Evolutionary conservation across 2,797 vertebrate genomes (phyloP).

Genomic region (Peromyscus nudipes): DNA sequence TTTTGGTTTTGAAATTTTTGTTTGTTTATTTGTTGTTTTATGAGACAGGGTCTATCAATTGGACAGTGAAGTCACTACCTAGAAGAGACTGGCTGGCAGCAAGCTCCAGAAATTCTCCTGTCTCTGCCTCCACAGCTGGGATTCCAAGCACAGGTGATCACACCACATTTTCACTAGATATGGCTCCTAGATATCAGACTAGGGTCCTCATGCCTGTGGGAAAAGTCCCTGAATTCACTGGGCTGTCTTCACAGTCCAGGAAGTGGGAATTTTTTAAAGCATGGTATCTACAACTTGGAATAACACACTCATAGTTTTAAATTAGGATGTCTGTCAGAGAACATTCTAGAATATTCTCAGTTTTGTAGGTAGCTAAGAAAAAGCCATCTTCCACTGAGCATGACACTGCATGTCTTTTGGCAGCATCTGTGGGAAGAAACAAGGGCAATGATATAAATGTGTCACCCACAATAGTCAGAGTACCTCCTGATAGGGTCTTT

Average conservation of each 20-base stretch:
- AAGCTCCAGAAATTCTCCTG: neutral
- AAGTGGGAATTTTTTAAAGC: neutral
- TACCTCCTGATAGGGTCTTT: neutral
- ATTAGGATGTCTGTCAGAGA: neutral
- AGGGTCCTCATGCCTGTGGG: too few species aligned
- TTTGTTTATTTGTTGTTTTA: neutral
- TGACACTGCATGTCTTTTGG: neutral
- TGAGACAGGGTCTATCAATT: neutral
- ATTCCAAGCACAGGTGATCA: neutral
- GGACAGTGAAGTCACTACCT: too few species aligned
- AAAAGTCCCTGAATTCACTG: too few species aligned
- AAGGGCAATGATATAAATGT: neutral
- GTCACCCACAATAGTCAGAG: neutral
- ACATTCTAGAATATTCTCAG: neutral
- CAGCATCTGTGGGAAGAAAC: neutral
- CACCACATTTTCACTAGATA: neutral
- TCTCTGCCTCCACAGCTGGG: neutral
- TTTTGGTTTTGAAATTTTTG: neutral
- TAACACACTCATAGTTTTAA: neutral
- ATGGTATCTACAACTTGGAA: neutral
- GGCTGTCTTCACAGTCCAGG: neutral
- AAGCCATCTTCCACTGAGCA: neutral
- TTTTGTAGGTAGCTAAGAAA: neutral
- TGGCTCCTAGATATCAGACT: neutral
- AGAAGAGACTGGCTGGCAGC: neutral